phyloP scores from a whole-genome alignment of 2,888 invertebrate species.

The Creontiades dilutus region DNA sequence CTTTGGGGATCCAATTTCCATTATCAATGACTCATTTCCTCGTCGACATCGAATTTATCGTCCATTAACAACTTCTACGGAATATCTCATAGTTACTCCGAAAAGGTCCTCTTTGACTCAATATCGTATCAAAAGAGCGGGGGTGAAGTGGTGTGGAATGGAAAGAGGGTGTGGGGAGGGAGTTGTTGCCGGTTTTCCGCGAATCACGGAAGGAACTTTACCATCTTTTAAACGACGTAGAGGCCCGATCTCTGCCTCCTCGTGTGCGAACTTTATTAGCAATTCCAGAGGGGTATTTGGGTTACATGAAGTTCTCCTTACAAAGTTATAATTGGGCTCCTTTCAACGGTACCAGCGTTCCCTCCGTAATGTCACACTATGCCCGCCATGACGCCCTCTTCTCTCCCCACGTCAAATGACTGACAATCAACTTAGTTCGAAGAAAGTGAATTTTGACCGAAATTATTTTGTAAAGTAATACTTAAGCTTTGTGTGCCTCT shows the following conservation, averaged over 20 bases:
- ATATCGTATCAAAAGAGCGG: not conserved
- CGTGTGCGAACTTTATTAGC: conserved; percentile 56
- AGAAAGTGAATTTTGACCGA: not conserved
- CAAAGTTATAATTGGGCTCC: conserved; percentile 61
- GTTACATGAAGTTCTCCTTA: conserved; percentile 50
- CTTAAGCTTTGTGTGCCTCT: not conserved
- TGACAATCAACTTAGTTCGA: conserved; percentile 15
- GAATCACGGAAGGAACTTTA: not conserved
- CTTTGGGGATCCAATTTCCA: too few relatives aligned
- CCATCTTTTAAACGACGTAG: conserved; percentile 42
- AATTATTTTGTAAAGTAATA: not conserved
- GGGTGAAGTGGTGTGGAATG: not conserved
- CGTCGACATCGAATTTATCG: too few relatives aligned
- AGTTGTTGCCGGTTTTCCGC: not conserved
- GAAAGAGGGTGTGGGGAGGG: not conserved
- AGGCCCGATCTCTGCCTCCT: conserved; percentile 30
- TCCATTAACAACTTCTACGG: too few relatives aligned
- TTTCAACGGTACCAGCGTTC: conserved; percentile 22
- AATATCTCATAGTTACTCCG: too few relatives aligned
- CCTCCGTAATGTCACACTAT: not conserved
- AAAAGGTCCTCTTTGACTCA: not conserved
- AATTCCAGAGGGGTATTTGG: conserved; percentile 45
- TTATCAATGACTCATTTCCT: too few relatives aligned
- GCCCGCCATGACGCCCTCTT: not conserved
- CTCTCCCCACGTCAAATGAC: conserved; percentile 27